phyloP scores from a whole-genome alignment of 2,797 vertebrate species.

The Phrynocephalus forsythii region DNA sequence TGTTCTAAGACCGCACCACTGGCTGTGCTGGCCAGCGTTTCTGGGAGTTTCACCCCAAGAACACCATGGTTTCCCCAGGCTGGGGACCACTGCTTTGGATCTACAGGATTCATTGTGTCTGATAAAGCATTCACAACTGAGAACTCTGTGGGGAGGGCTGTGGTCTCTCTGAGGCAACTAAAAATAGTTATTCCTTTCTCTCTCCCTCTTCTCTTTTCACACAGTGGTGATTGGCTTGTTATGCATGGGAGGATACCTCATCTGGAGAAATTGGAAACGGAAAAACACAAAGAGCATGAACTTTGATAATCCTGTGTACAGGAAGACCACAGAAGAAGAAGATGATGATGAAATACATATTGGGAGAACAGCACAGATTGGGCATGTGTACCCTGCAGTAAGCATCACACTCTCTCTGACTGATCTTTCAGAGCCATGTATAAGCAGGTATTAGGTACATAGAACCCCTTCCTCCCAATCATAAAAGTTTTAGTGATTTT shows the following conservation, averaged over 20 bases:
- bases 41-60: too few relatives aligned
- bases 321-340: conserved; percentile 91
- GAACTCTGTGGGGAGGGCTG: background rate
- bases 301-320: conserved; percentile 98
- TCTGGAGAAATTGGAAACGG: conserved; percentile 98
- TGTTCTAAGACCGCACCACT: too few relatives aligned
- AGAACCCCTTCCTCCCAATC: background rate
- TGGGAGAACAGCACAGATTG: conserved; percentile 91
- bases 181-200: conserved; percentile 10
- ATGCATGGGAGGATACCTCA: conserved; percentile 93
- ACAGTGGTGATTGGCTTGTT: conserved; percentile 91
- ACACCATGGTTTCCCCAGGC: too few relatives aligned
- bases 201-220: conserved; percentile 24
- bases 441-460: background rate
- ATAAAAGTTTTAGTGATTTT: background rate
- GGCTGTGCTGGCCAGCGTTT: too few relatives aligned
- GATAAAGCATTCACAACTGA: background rate
- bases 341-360: conserved; percentile 98
- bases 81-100: too few relatives aligned
- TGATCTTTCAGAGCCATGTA: background rate
- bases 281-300: conserved; percentile 99
- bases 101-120: background rate
- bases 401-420: conserved; percentile 75
- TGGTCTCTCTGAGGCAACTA: background rate
- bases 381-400: conserved; percentile 97